These are phyloP conservation scores for Phasia obesa DNA, from an alignment of 2,888 invertebrate genomes.

Conservation along the genomic window DNA sequence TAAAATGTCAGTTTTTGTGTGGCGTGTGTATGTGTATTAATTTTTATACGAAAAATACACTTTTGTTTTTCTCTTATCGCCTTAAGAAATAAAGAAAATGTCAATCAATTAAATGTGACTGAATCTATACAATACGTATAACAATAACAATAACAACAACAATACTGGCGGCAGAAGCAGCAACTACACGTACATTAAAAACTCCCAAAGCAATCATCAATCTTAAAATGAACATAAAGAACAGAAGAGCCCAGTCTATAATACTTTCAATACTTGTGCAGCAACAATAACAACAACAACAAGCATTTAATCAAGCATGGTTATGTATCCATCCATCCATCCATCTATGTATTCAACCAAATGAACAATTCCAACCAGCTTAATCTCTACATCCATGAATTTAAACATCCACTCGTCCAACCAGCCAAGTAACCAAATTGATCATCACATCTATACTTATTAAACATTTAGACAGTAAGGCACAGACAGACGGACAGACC, in stretches of 20 bases:
- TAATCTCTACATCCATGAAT: slow-evolving; percentile 27
- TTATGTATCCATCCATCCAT: slow-evolving; percentile 55
- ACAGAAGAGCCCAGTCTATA: slow-evolving; percentile 24
- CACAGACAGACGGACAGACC: slow-evolving; percentile 4
- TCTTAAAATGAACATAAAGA: slow-evolving; percentile 65
- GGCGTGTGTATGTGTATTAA: background rate
- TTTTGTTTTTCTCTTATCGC: slow-evolving; percentile 66
- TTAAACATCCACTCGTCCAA: slow-evolving; percentile 41
- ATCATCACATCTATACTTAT: slow-evolving; percentile 58
- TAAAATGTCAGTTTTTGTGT: slow-evolving; percentile 6
- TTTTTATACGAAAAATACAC: slow-evolving; percentile 41
- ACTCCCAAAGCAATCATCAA: slow-evolving; percentile 71
- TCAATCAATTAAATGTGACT: slow-evolving; percentile 70
- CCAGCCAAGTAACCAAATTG: slow-evolving; percentile 62
- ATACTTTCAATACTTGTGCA: slow-evolving; percentile 55
- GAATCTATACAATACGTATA: slow-evolving; percentile 57
- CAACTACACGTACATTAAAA: slow-evolving; percentile 55
- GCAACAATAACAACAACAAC: slow-evolving; percentile 29
- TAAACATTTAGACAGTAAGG: slow-evolving; percentile 34
- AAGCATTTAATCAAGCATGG: slow-evolving; percentile 66
- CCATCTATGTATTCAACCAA: slow-evolving; percentile 36
- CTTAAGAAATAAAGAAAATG: slow-evolving; percentile 63
- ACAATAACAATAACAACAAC: slow-evolving; percentile 39
- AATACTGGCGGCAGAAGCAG: slow-evolving; percentile 39
- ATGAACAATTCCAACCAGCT: slow-evolving; percentile 38